Percentiles rank a stretch among this genome's conserved stretches.
phyloP scores from a whole-genome alignment of 2,797 vertebrate genomes.

The Oreonectes daqikongensis region DNA sequence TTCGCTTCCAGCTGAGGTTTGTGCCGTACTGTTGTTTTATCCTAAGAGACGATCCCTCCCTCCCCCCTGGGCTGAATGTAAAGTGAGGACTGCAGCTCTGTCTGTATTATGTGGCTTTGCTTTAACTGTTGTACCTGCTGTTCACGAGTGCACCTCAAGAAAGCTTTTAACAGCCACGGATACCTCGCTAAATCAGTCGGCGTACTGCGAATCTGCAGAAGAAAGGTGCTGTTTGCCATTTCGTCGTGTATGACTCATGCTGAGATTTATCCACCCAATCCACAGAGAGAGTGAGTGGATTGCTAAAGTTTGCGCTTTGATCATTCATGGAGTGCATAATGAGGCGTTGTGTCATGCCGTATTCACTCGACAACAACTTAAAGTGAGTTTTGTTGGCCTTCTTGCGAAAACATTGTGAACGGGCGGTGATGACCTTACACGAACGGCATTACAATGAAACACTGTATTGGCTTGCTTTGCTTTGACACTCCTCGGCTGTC shows the following conservation, averaged over 20 bases:
- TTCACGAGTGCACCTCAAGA: constrained; percentile 59
- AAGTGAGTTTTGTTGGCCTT: constrained; percentile 60
- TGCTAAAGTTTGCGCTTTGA: constrained; percentile 57
- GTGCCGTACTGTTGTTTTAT: constrained; percentile 39
- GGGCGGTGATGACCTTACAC: constrained; percentile 27
- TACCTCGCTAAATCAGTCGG: constrained; percentile 56
- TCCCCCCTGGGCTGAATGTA: constrained; percentile 33
- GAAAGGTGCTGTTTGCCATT: constrained; percentile 47
- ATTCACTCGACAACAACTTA: constrained; percentile 55
- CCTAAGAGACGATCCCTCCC: constrained; percentile 29
- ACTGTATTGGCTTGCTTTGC: constrained; percentile 58
- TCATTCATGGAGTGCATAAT: constrained; percentile 57
- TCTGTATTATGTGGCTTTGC: constrained; percentile 58
- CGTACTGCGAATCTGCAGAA: constrained; percentile 30
- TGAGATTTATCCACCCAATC: constrained; percentile 62
- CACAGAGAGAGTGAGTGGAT: constrained; percentile 48
- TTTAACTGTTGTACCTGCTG: constrained; percentile 60
- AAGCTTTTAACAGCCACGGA: constrained; percentile 38
- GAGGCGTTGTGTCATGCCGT: constrained; percentile 59
- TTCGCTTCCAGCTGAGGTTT: constrained; percentile 48
- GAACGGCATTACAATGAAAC: constrained; percentile 64
- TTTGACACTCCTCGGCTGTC: constrained; percentile 50
- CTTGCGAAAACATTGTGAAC: constrained; percentile 62
- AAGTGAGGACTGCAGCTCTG: constrained; percentile 52
- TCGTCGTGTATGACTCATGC: constrained; percentile 65